Evolutionary conservation across 2,888 invertebrate species (phyloP), one percentile per base, ranked within the genome.

Genomic region (Ectemnius lituratus): DNA sequence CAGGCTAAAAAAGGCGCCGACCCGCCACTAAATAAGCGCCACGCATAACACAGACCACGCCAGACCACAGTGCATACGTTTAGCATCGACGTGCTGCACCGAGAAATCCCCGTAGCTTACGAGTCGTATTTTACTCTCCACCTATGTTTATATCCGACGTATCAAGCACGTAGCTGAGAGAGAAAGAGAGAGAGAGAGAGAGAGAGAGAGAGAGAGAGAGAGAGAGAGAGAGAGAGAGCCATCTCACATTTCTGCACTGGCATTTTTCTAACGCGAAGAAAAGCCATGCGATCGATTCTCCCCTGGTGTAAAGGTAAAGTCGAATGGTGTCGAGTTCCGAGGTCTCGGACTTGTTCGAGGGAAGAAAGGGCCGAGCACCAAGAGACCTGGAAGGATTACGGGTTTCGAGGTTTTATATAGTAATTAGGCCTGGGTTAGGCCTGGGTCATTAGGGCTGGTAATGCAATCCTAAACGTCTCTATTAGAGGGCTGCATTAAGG

Each of bases 401-500:
- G 74, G 74, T 80, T 80, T 80, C 60, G 73, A 76, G 74, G 72
- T 84, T 88, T 86, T 87, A 85, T 86, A 81, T 79, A 85, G 85
- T 85, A 88, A 88, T 88, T 88, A 88, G 84, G 85, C 63, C 66
- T 37, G 75, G 70, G 80, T 79, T 79, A 76, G 79, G 23, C 3
- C 23, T 71, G 70, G 75, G 75, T 84, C 83, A 84, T 75, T 77
- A 73, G 78, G 70, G 70, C 78, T 73, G 74, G 76, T 82, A 85
- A 86, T 82, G 80, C 78, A 71, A 72, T 71, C 69, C 78, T 77
- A 78, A 88, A 88, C 87, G 82, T 87, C 88, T 88, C 86, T 85
- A 89, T 88, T 88, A 88, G 82, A 81, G 84, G 78, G 73, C 77
- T 37, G 84, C 80, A 87, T 87, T 84, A 84, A 85, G 78, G 80